These are phyloP conservation scores for Pluvialis apricaria DNA, from an alignment of 2,113 vertebrate genomes.

Conservation along the genomic window DNA sequence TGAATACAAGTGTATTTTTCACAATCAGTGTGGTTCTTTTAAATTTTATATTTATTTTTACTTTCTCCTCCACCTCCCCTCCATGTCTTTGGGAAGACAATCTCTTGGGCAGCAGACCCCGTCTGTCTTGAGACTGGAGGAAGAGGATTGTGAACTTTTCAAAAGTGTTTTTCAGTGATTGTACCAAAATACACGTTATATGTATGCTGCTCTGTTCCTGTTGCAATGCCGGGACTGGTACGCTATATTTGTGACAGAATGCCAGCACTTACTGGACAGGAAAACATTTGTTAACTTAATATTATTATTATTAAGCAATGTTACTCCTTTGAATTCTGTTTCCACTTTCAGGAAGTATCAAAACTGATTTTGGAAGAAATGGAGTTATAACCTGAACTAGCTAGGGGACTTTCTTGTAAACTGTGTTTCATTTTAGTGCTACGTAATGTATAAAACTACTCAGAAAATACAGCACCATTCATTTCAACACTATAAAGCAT, in stretches of 20 bases:
- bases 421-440: not conserved
- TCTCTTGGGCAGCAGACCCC: not conserved
- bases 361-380: not conserved
- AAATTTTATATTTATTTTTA: not conserved
- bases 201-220: not conserved
- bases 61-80: too few species aligned
- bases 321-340: not conserved
- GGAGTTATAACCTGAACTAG: not conserved
- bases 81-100: not conserved
- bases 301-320: not conserved
- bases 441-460: not conserved
- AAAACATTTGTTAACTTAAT: not conserved
- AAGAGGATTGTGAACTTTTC: not conserved
- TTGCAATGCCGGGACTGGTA: not conserved
- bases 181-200: not conserved
- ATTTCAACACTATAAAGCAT: not conserved
- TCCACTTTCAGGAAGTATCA: not conserved
- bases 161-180: not conserved
- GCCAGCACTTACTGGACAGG: not conserved
- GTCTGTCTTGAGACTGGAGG: not conserved
- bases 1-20: not conserved
- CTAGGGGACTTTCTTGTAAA: not conserved
- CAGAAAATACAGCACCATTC: not conserved
- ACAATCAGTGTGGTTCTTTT: not conserved
- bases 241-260: not conserved